A percentile compares a stretch with the other conserved stretches of the same genome.
These are phyloP conservation scores for Peromyscus eremicus DNA, from an alignment of 2,797 vertebrate genomes.

Conservation along the genomic window DNA sequence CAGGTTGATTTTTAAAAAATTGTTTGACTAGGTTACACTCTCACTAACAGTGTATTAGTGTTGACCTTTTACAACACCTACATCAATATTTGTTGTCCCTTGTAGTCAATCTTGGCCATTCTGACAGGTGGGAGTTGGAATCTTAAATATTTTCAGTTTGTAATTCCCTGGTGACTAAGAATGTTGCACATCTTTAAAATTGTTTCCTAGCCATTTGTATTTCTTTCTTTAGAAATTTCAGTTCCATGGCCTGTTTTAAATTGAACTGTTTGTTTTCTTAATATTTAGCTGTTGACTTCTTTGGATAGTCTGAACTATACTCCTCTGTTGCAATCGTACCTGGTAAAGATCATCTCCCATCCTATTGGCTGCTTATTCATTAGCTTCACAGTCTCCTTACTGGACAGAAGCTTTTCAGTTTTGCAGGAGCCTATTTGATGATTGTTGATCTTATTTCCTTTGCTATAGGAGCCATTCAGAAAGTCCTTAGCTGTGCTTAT, in stretches of 20 bases:
- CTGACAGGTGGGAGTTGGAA: background rate
- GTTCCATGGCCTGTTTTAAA: background rate
- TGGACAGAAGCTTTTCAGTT: background rate
- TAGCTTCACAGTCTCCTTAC: background rate
- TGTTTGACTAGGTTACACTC: background rate
- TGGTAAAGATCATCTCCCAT: background rate
- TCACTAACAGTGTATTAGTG: background rate
- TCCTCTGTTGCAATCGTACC: background rate
- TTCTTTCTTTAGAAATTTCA: background rate
- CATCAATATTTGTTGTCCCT: background rate
- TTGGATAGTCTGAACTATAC: background rate
- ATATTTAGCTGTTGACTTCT: background rate
- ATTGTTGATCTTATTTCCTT: background rate
- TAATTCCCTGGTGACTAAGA: background rate
- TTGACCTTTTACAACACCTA: background rate
- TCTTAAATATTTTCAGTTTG: background rate
- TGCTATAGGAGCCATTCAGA: background rate
- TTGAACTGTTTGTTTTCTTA: background rate
- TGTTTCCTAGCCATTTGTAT: background rate
- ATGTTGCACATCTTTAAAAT: background rate
- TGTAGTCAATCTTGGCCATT: background rate
- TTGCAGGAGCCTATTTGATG: background rate
- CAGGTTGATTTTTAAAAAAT: background rate
- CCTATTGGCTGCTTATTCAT: too few species aligned
- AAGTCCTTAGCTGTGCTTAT: background rate